Evolutionary conservation across 2,888 invertebrate genomes (phyloP).

Genomic region (Hypselothyrea guttata): DNA sequence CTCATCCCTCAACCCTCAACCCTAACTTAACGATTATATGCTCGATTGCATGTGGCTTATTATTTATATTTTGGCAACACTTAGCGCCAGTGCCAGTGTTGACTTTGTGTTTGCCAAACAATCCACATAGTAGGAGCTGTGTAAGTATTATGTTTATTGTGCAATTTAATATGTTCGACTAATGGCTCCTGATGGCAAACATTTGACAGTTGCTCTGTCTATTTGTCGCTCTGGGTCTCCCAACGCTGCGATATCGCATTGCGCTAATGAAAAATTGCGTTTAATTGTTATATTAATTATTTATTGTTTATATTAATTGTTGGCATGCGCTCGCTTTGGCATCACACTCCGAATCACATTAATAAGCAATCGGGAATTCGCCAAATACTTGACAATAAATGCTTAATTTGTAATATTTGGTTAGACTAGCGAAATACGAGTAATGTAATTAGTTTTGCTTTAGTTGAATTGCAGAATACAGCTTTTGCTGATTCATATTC

Average conservation of each 20-base stretch:
- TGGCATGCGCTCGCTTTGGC: conserved; percentile 9
- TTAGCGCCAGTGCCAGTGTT: conserved; percentile 18
- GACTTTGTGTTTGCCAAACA: conserved; percentile 44
- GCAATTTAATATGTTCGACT: conserved; percentile 65
- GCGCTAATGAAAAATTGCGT: conserved; percentile 34
- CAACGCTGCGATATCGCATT: not conserved
- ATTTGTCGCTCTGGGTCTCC: conserved; percentile 13
- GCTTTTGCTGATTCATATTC: too few relatives aligned
- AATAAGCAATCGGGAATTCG: conserved; percentile 10
- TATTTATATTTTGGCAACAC: conserved; percentile 55
- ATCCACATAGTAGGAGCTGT: not conserved
- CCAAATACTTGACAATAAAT: too few relatives aligned
- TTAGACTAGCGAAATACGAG: too few relatives aligned
- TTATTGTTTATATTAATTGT: conserved; percentile 38
- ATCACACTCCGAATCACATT: conserved; percentile 44
- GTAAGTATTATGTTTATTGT: conserved; percentile 43
- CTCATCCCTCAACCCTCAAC: too few relatives aligned
- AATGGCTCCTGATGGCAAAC: conserved; percentile 57
- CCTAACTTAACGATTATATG: conserved; percentile 7
- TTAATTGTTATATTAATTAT: conserved; percentile 48
- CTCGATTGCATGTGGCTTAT: conserved; percentile 40
- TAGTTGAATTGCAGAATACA: too few relatives aligned
- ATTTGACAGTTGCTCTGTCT: conserved; percentile 42
- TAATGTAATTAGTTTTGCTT: too few relatives aligned
- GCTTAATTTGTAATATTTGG: too few relatives aligned